These are phyloP conservation scores for Drosophila paranaensis DNA, from an alignment of 2,888 invertebrate species.

Conservation along the genomic window DNA sequence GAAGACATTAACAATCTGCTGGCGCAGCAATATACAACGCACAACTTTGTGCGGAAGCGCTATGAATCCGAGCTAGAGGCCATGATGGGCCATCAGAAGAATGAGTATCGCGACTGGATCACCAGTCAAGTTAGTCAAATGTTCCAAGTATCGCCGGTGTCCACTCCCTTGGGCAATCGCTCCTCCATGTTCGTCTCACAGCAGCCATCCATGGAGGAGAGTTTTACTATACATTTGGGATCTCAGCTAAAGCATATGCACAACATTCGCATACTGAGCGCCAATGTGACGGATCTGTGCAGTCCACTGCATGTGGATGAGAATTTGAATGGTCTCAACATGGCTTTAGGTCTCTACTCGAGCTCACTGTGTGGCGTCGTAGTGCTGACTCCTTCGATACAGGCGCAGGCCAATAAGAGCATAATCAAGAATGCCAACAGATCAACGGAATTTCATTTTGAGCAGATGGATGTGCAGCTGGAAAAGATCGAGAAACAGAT, in stretches of 20 bases:
- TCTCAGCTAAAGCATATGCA: conserved; percentile 99
- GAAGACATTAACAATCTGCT: conserved; percentile 93
- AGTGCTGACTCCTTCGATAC: conserved; percentile 87
- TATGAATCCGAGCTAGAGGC: conserved; percentile 94
- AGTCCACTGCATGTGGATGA: conserved; percentile 86
- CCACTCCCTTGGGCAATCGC: conserved; percentile 83
- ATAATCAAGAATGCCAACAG: conserved; percentile 84
- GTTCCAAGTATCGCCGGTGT: conserved; percentile 81
- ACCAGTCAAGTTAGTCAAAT: conserved; percentile 85
- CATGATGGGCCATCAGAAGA: conserved; percentile 92
- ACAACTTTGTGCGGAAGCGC: conserved; percentile 92
- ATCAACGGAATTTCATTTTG: conserved; percentile 98
- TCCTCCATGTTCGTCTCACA: conserved; percentile 85
- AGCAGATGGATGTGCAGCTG: conserved; percentile 90
- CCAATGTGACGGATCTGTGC: conserved; percentile 93
- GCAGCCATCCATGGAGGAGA: conserved; percentile 91
- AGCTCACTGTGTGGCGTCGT: conserved; percentile 95
- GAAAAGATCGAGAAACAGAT: conserved; percentile 87
- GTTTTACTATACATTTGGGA: conserved; percentile 98
- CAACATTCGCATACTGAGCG: conserved; percentile 96
- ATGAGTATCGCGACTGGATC: conserved; percentile 95
- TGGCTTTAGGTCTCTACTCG: conserved; percentile 96
- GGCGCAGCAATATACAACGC: conserved; percentile 92
- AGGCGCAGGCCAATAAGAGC: conserved; percentile 82
- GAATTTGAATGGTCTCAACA: conserved; percentile 89